Conservation (phyloP, 2,113 vertebrate genomes). For the Bufo bufo region DNA sequence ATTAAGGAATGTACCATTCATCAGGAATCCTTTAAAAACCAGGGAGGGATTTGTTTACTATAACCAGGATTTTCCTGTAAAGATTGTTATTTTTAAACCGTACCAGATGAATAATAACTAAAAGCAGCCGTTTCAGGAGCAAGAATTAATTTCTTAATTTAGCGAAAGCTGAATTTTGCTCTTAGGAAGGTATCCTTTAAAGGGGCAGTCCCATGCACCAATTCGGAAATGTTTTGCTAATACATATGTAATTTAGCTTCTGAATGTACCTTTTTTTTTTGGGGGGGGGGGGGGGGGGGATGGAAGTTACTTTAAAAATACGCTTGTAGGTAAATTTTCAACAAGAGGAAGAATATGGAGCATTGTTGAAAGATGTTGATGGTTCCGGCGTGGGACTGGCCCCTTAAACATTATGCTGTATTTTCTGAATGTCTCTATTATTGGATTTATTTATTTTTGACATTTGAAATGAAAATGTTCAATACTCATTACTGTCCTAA, state of each 20-base stretch:
- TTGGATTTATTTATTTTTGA: constrained; percentile 42
- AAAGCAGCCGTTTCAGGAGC: constrained; percentile 34
- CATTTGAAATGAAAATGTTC: constrained; percentile 32
- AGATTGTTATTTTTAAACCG: not conserved
- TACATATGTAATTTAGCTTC: constrained; percentile 33
- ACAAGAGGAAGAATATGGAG: not conserved
- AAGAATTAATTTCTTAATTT: constrained; percentile 42
- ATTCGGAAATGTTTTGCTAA: not conserved
- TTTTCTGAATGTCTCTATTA: constrained; percentile 28
- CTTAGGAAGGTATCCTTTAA: constrained; percentile 18
- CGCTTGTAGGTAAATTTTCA: constrained; percentile 12
- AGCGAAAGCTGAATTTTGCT: not conserved
- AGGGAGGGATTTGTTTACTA: not conserved
- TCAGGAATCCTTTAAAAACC: not conserved
- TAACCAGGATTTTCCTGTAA: not conserved
- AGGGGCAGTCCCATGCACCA: constrained; percentile 26
- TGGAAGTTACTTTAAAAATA: not conserved
- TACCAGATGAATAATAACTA: not conserved
- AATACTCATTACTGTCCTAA: constrained; percentile 38
- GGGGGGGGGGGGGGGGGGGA: not conserved
- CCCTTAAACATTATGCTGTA: constrained; percentile 34
- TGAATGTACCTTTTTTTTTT: constrained; percentile 2
- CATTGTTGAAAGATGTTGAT: not conserved
- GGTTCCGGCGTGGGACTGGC: not conserved
- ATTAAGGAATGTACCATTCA: constrained; percentile 13